Evolutionary conservation across 1,140 invertebrate species (phyloP).

Genomic region (Pseudomyrmex flavicornis): DNA sequence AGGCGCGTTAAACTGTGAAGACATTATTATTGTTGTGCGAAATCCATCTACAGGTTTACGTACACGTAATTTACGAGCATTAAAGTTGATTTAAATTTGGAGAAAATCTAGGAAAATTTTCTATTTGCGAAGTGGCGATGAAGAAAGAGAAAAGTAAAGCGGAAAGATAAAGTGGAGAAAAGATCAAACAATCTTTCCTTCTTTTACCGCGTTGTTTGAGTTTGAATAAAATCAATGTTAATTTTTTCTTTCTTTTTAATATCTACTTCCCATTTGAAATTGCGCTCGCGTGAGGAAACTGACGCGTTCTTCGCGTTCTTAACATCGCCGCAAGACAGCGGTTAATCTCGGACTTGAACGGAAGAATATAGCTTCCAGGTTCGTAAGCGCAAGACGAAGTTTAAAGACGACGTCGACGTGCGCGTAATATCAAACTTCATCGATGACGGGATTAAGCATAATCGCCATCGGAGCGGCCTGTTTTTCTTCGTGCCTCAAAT

Average conservation of each 20-base stretch:
- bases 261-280: background rate
- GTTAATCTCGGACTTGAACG: constrained; percentile 52
- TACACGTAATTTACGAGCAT: too few species aligned
- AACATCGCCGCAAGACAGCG: constrained; percentile 44
- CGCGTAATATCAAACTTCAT: constrained; percentile 61
- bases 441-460: constrained; percentile 48
- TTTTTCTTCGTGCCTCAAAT: constrained; percentile 35
- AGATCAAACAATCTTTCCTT: background rate
- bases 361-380: constrained; percentile 41
- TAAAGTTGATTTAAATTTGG: background rate
- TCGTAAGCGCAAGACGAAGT: constrained; percentile 35
- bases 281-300: background rate
- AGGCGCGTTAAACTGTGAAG: background rate
- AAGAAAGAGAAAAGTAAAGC: background rate
- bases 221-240: background rate
- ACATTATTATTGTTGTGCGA: background rate
- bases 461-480: constrained; percentile 39
- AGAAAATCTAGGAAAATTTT: background rate
- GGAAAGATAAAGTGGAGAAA: background rate
- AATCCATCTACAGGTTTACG: background rate
- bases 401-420: constrained; percentile 51
- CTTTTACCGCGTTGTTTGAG: background rate
- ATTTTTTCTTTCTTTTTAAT: background rate
- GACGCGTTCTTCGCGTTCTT: constrained; percentile 38
- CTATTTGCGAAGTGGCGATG: background rate